Percentiles rank a stretch among this genome's conserved stretches.
Evolutionary conservation across 2,113 vertebrate species (phyloP).

Genomic region (Melierax canorus): DNA sequence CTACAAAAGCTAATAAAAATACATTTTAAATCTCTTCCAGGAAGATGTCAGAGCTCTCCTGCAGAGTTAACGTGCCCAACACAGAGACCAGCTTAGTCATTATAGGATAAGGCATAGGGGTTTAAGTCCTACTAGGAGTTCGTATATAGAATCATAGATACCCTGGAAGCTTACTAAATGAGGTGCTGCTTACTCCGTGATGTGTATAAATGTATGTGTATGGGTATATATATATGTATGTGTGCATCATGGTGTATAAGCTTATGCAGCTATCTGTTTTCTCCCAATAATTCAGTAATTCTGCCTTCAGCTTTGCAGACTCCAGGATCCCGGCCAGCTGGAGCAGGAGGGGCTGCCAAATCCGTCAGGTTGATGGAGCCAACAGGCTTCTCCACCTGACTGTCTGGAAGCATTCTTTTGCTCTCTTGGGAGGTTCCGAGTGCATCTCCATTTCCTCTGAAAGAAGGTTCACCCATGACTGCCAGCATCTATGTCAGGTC

Average conservation of each 20-base stretch:
- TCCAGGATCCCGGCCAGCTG: constrained; percentile 59
- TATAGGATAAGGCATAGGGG: background rate
- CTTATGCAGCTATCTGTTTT: constrained; percentile 47
- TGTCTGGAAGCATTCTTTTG: constrained; percentile 72
- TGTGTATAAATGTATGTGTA: background rate
- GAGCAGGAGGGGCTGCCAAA: constrained; percentile 54
- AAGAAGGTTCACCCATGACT: constrained; percentile 60
- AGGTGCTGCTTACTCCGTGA: background rate
- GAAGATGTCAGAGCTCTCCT: background rate
- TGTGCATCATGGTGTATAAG: background rate
- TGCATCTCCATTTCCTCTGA: constrained; percentile 63
- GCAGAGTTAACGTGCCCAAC: background rate
- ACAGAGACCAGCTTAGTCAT: background rate
- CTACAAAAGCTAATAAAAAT: constrained; percentile 16
- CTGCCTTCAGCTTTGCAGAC: constrained; percentile 51
- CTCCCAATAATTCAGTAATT: constrained; percentile 45
- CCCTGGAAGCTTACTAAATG: background rate
- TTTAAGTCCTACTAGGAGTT: background rate
- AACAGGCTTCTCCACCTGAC: constrained; percentile 67
- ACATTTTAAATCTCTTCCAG: background rate
- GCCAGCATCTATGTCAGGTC: constrained; percentile 16
- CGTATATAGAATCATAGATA: background rate
- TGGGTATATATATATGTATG: background rate
- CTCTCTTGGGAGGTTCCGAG: constrained; percentile 59
- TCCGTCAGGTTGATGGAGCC: constrained; percentile 40